Base-by-base conservation (phyloP, 2,888 invertebrate species). In the Eupithecia subfuscata region DNA sequence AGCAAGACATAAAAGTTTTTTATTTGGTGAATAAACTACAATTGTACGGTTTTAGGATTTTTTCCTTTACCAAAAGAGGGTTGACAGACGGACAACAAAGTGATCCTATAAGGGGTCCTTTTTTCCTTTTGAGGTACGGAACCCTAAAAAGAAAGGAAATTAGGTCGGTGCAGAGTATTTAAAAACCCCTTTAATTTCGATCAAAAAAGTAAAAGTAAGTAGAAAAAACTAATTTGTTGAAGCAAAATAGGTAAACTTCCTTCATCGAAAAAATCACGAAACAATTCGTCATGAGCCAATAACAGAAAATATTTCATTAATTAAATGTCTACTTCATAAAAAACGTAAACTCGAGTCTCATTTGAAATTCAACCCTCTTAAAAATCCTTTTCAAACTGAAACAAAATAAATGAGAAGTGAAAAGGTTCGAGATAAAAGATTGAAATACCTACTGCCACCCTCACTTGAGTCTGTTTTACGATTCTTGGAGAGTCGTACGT, bases 361-460 rank as follows among this genome's bases (percentile, higher is more conserved):
- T 68, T 68, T 68, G 43, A 68, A 68, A 68, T 45, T 64, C 71
- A 64, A 68, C 43, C 68, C 43, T 43, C 68, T 68, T 68, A 68
- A 43, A 67, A 68, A 68, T 43, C 43, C 43, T 43, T 68, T 68
- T 43, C 43, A 12, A 45, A 45, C 43, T 68, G 68, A 68, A 69
- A 71, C 48, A 70, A 76, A 69, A 68, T 40, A 43, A 76, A 73
- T 65, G 65, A 16, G 40, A 70, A 67, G 48, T 52, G 71, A 74
- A 77, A 73, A 69, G 70, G 69, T 71, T 48, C 70, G 69, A 52
- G 72, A 81, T 79, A 77, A 78, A 67, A 81, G 76, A 78, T 78
- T 81, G 78, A 77, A 79, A 77, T 78, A 77, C 25, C 43, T 40
- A 67, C 72, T 48, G 71, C 70, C 70, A 56, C 69, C 75, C 71